Percentiles rank a stretch among this genome's conserved stretches.
Conservation (phyloP, 1,140 invertebrate genomes). For the Calosoma granatense region DNA sequence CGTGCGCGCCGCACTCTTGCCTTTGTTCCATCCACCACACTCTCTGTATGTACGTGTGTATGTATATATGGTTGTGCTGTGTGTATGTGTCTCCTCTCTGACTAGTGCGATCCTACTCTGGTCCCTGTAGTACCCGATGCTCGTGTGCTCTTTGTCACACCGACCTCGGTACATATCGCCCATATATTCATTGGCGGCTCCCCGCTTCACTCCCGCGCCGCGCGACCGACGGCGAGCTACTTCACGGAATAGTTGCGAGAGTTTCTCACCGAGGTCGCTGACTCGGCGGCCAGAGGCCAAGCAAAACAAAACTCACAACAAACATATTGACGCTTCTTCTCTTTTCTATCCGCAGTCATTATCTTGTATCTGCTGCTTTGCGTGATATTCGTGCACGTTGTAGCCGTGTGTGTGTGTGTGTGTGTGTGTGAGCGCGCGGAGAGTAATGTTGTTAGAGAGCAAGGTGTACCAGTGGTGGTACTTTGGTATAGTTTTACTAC, state of each 20-base stretch:
- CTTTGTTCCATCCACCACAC: background rate
- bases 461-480: background rate
- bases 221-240: background rate
- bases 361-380: background rate
- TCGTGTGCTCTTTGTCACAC: background rate
- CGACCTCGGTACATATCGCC: slow-evolving; percentile 5
- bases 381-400: slow-evolving; percentile 1
- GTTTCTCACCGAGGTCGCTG: slow-evolving; percentile 12
- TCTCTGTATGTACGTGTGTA: background rate
- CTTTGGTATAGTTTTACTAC: background rate
- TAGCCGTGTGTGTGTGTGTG: background rate
- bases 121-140: background rate
- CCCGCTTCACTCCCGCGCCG: background rate
- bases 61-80: background rate
- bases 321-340: slow-evolving; percentile 9
- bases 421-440: background rate
- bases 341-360: slow-evolving; percentile 3
- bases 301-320: slow-evolving; percentile 11
- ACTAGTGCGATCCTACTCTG: background rate
- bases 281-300: slow-evolving; percentile 10
- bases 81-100: no score
- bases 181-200: slow-evolving; percentile 2
- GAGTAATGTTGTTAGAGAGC: no score
- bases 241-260: slow-evolving; percentile 12
- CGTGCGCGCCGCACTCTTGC: background rate